Percentiles rank a stretch among this genome's conserved stretches.
Evolutionary conservation across 1,140 invertebrate species (phyloP).

Genomic region (Caenorhabditis latens): DNA sequence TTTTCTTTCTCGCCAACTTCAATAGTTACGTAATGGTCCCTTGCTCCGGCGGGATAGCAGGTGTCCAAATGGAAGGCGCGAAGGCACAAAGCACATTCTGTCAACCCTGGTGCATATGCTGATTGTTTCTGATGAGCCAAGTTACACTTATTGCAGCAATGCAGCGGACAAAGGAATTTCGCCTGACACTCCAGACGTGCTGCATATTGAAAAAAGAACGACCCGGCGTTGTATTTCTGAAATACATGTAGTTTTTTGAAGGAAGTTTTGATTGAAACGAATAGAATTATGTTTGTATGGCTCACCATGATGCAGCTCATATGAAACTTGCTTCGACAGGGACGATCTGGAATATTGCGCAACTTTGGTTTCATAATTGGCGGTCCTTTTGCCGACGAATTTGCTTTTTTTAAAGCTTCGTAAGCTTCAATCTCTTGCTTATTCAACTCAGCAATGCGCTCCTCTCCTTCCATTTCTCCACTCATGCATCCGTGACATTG

Average conservation of each 20-base stretch:
- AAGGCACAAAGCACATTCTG: background rate
- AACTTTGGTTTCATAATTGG: too few species aligned
- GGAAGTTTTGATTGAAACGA: too few species aligned
- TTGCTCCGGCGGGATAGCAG: background rate
- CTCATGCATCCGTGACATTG: background rate
- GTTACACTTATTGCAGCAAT: constrained; percentile 1
- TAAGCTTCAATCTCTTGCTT: too few species aligned
- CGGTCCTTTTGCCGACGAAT: too few species aligned
- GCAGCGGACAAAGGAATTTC: background rate
- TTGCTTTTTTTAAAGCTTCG: too few species aligned
- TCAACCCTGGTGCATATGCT: background rate
- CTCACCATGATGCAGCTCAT: background rate
- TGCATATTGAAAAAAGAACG: constrained; percentile 1
- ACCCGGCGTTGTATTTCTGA: constrained; percentile 1
- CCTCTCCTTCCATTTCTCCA: background rate
- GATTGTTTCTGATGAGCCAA: background rate
- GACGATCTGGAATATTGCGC: background rate
- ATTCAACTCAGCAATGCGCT: background rate
- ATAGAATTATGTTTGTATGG: background rate
- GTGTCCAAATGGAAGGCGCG: background rate
- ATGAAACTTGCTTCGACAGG: constrained; percentile 4
- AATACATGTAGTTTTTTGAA: background rate
- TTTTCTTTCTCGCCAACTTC: background rate
- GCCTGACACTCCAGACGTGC: constrained; percentile 15
- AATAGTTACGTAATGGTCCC: background rate